Evolutionary conservation across 1,140 invertebrate species (phyloP).

Genomic region (Trachymyrmex cornetzi): DNA sequence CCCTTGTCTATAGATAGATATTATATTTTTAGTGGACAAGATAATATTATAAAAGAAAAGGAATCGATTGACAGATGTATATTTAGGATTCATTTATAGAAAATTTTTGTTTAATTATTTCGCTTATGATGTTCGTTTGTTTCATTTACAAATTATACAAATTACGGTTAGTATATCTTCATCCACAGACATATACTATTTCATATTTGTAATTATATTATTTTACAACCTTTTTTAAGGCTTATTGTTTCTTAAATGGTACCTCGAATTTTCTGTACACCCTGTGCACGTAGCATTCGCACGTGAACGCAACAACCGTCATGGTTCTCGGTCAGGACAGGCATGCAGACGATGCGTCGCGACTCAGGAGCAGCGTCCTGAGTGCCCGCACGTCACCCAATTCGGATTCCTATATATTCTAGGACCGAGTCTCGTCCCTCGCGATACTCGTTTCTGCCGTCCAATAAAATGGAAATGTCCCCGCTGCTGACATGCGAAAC

Average conservation of each 20-base stretch:
- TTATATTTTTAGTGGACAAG: background rate
- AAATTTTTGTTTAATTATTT: background rate
- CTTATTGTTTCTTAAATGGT: background rate
- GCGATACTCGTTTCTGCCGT: slow-evolving; percentile 78
- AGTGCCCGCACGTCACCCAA: slow-evolving; percentile 80
- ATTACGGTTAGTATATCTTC: background rate
- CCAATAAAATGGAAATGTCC: slow-evolving; percentile 86
- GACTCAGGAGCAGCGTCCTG: slow-evolving; percentile 50
- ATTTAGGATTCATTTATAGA: background rate
- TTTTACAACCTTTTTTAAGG: background rate
- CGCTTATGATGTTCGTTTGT: background rate
- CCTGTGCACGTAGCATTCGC: background rate
- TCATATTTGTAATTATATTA: background rate
- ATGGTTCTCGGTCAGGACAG: slow-evolving; percentile 46
- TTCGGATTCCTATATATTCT: slow-evolving; percentile 79
- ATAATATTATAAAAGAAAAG: background rate
- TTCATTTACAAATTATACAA: background rate
- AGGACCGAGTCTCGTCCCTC: slow-evolving; percentile 68
- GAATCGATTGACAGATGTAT: background rate
- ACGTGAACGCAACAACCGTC: slow-evolving; percentile 4
- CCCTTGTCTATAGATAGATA: background rate
- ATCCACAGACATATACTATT: background rate
- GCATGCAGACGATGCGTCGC: slow-evolving; percentile 78
- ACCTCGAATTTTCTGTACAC: background rate
- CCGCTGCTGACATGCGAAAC: slow-evolving; percentile 71